A percentile compares a stretch with the other conserved stretches of the same genome.
phyloP scores from a whole-genome alignment of 2,113 vertebrate species.

The Vireo altiloquus region DNA sequence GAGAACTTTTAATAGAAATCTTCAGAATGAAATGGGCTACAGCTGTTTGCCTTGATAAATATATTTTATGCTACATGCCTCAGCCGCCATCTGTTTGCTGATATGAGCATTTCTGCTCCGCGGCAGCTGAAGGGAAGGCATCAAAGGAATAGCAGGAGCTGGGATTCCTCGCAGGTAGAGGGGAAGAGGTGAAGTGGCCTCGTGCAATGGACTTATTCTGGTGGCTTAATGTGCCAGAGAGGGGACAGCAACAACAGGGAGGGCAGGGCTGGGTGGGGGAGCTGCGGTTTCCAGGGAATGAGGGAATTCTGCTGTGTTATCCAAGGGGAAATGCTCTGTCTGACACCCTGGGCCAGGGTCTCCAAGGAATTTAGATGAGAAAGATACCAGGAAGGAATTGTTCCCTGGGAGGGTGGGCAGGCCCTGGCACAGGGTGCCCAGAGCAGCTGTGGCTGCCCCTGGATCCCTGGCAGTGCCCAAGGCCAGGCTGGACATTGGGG shows the following conservation, averaged over 20 bases:
- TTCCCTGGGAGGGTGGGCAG: rapidly evolving
- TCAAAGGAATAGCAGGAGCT: slow-evolving; percentile 64
- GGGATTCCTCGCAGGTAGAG: slow-evolving; percentile 56
- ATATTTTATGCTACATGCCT: slow-evolving; percentile 82
- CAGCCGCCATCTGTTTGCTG: slow-evolving; percentile 82
- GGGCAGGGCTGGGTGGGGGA: not conserved
- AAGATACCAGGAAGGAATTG: rapidly evolving
- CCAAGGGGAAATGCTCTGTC: too few species aligned
- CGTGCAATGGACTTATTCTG: not conserved
- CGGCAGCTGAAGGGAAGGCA: slow-evolving; percentile 70
- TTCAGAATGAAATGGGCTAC: slow-evolving; percentile 77
- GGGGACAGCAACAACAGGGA: not conserved
- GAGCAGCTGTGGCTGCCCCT: not conserved
- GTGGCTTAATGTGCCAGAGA: not conserved
- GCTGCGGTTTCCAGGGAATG: not conserved
- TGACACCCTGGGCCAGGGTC: rapidly evolving
- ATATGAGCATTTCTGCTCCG: slow-evolving; percentile 74
- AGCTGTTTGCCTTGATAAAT: slow-evolving; percentile 85
- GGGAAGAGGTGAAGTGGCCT: slow-evolving; percentile 17
- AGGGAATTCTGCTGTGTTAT: not conserved
- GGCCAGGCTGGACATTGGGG: rapidly evolving
- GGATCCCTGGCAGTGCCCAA: not conserved
- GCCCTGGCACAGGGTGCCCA: not conserved
- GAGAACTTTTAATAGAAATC: slow-evolving; percentile 83
- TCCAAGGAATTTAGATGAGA: not conserved